Evolutionary conservation across 2,888 invertebrate species (phyloP).

Genomic region (Lasioglossum villosulum): DNA sequence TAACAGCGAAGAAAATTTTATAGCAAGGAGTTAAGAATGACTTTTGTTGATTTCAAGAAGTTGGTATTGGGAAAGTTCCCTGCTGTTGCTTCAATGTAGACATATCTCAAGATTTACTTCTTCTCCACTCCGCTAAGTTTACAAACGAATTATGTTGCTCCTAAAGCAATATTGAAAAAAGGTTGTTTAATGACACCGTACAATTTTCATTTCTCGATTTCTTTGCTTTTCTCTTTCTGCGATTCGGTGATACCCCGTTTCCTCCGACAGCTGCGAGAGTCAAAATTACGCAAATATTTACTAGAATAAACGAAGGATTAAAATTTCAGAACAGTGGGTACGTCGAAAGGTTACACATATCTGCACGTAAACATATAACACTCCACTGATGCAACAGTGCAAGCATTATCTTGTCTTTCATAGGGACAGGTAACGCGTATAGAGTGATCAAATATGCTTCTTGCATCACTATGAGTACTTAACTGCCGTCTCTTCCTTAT

Average conservation of each 20-base stretch:
- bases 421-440: conserved; percentile 56
- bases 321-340: conserved; percentile 54
- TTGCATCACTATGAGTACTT: conserved; percentile 55
- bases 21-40: too few species aligned
- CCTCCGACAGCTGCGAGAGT: not conserved
- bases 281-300: conserved; percentile 56
- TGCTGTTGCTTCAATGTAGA: not conserved
- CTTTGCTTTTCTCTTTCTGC: conserved; percentile 4
- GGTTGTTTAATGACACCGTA: not conserved
- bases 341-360: conserved; percentile 64
- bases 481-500: conserved; percentile 12
- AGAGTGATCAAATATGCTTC: conserved; percentile 65
- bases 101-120: not conserved
- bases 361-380: conserved; percentile 51
- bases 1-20: too few species aligned
- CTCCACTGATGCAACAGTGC: conserved; percentile 67
- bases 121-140: not conserved
- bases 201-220: not conserved
- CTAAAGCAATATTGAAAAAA: not conserved
- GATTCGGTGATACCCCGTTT: conserved; percentile 5
- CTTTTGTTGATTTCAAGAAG: too few species aligned
- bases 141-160: not conserved
- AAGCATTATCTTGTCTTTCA: conserved; percentile 67
- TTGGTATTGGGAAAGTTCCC: not conserved
- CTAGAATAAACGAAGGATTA: conserved; percentile 24